Base-by-base conservation (phyloP, 2,797 vertebrate species). In the Distichodus sexfasciatus region DNA sequence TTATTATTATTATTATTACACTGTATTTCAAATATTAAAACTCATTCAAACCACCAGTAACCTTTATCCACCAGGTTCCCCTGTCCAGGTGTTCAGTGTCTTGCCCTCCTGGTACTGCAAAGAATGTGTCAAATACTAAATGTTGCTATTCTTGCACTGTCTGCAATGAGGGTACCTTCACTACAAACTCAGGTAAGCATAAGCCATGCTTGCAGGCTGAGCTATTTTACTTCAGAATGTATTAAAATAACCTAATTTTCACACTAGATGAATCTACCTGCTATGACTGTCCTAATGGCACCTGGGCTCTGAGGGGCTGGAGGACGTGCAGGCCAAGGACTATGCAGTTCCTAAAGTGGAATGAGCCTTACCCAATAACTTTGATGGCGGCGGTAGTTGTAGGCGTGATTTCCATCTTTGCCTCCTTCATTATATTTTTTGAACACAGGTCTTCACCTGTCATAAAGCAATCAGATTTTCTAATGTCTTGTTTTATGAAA, bases 381-480 rank as follows among this genome's bases (percentile, higher is more conserved):
- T 66, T 89, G 24, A 1, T 78, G 24, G 58, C 50, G 1, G 82
- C 83, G 0, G 38, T 80, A 10, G 70, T 0, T 0, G 66, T 87
- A 41, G 87, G 86, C 2, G 23, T 83, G 40, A 2, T 85, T 14
- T 29, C 87, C 8, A 46, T 89, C 70, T 17, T 88, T 1, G 23
- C 55, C 1, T 71, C 14, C 9, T 53, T 81, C 0, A 21, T 80
- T 28, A 44, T 87, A 11, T 88, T 86, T 53, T 2, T 70, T 15
- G 54, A 77, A 57, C 31, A 86, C 69, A 66, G 69, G 53, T 6
- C 85, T 6, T 83, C 78, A 1, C 36, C 58, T 1, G 67, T 82
- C 0, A 85, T 91, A 71, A 86, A 76, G 71, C 74, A 67, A 50
- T 84, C 87, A 0, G 85, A 86, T 3, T 80, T 84, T 11, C 59